A percentile compares a stretch with the other conserved stretches of the same genome.
Evolutionary conservation across 2,888 invertebrate species (phyloP).

Genomic region (Melanophora roralis): DNA sequence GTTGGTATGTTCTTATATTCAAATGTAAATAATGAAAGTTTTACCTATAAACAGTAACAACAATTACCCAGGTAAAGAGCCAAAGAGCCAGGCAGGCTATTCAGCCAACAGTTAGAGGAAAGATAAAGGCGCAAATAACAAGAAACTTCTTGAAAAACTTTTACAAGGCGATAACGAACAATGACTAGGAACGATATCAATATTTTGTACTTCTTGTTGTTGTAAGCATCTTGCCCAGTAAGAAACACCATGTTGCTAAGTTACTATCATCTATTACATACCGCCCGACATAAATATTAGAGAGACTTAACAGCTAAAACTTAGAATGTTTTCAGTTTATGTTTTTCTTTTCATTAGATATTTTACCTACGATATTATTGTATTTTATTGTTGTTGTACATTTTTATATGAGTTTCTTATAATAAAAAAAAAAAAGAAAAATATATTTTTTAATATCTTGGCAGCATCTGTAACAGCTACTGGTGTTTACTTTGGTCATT

Average conservation of each 20-base stretch:
- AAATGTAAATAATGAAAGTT: constrained; percentile 43
- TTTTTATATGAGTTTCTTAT: constrained; percentile 36
- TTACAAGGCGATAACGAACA: constrained; percentile 21
- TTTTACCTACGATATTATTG: constrained; percentile 1
- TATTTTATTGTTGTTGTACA: constrained; percentile 3
- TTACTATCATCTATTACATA: background rate
- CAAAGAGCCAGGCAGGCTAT: too few species aligned
- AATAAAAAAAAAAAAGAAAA: constrained; percentile 13
- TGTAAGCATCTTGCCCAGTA: background rate
- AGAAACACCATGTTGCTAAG: constrained; percentile 1
- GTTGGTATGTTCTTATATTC: too few species aligned
- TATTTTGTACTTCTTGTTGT: background rate
- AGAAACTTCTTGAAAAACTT: constrained; percentile 23
- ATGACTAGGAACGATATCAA: constrained; percentile 18
- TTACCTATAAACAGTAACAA: constrained; percentile 9
- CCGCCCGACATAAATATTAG: background rate
- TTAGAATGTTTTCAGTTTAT: background rate
- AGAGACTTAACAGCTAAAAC: constrained; percentile 30
- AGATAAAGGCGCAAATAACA: background rate
- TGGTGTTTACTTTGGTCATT: constrained; percentile 27
- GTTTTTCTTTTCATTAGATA: constrained; percentile 31
- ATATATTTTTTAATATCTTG: constrained; percentile 14
- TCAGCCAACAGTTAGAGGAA: background rate
- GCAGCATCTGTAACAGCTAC: constrained; percentile 47
- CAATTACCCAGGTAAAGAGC: background rate